These are phyloP conservation scores for Tiliacea citrago DNA, from an alignment of 2,888 invertebrate species.

Conservation along the genomic window DNA sequence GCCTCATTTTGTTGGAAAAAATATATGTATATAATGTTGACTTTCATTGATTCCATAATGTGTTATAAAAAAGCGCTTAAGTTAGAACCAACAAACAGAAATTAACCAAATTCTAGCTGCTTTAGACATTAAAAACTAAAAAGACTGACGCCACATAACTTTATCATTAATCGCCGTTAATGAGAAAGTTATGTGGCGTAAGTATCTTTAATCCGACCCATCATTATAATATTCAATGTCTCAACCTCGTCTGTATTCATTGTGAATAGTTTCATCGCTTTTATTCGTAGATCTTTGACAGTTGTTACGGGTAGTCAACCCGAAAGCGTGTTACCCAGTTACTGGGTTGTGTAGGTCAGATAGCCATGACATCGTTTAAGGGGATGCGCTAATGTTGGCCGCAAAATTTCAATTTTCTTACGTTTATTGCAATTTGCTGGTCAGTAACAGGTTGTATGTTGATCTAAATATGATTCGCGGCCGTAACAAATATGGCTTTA, in stretches of 20 bases:
- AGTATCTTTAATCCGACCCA: neutral
- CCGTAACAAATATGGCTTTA: no score
- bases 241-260: neutral
- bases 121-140: neutral
- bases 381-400: no score
- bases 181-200: neutral
- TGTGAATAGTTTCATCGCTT: neutral
- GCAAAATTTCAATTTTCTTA: no score
- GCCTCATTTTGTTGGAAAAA: conserved; percentile 20
- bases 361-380: no score
- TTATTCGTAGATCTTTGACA: neutral
- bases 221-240: neutral
- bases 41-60: neutral
- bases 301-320: neutral
- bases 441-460: no score
- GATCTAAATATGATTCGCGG: no score
- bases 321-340: neutral
- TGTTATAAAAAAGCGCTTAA: neutral
- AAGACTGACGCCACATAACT: no score
- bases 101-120: neutral
- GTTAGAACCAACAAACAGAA: no score
- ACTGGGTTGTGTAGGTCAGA: neutral
- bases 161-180: neutral
- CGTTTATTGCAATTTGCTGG: no score
- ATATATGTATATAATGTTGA: conserved; percentile 16